Evolutionary conservation across 92 coral and sea anemone species (phyloP).

Genomic region (Palythoa grandiflora): DNA sequence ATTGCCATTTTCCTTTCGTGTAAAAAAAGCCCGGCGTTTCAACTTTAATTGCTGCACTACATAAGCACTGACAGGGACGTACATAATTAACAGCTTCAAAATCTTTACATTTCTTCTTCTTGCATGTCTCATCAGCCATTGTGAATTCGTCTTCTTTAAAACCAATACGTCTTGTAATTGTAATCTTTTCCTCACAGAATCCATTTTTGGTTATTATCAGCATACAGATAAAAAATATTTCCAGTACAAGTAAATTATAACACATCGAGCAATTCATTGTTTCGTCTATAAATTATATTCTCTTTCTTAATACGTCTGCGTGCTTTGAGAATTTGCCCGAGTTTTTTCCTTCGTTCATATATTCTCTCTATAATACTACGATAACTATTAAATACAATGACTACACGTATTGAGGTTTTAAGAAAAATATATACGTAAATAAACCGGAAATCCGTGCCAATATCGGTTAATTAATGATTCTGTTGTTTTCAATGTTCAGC

Average conservation of each 20-base stretch:
- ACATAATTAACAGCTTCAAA: neutral
- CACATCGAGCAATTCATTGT: too few relatives aligned
- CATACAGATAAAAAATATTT: neutral
- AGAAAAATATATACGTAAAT: too few relatives aligned
- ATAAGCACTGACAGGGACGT: neutral
- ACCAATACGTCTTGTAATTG: neutral
- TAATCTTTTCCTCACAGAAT: neutral
- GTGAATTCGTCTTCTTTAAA: slow-evolving; percentile 1
- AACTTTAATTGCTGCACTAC: slow-evolving; percentile 4
- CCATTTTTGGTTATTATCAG: neutral
- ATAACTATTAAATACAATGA: too few relatives aligned
- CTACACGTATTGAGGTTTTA: too few relatives aligned
- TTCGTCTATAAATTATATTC: too few relatives aligned
- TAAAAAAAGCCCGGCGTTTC: neutral
- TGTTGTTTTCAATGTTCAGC: too few relatives aligned
- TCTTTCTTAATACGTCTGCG: too few relatives aligned
- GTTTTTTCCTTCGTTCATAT: too few relatives aligned
- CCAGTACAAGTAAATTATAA: neutral
- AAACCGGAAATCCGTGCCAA: too few relatives aligned
- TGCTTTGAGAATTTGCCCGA: too few relatives aligned
- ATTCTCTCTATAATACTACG: too few relatives aligned
- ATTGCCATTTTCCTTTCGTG: slow-evolving; percentile 6
- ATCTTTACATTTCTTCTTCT: neutral
- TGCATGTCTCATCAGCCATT: neutral
- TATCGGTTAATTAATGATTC: too few relatives aligned